A percentile compares a stretch with the other conserved stretches of the same genome.
Evolutionary conservation across 2,888 invertebrate species (phyloP).

Genomic region (Bellardia pandia): DNA sequence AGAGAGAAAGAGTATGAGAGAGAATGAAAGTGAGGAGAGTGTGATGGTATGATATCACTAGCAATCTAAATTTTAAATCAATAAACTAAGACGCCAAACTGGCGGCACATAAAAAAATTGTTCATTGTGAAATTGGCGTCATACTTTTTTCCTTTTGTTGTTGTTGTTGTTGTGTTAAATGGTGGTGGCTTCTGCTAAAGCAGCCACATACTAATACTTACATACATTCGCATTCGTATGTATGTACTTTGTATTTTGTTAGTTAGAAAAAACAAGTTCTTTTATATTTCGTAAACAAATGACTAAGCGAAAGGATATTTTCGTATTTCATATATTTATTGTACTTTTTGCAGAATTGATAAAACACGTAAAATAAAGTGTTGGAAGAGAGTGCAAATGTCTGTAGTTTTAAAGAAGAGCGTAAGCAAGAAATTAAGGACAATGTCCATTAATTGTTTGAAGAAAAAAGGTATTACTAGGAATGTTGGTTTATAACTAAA

Average conservation of each 20-base stretch:
- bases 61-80: constrained; percentile 72
- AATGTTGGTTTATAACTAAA: no score
- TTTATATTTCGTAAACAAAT: constrained; percentile 62
- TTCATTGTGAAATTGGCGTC: constrained; percentile 72
- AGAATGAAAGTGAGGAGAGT: not conserved
- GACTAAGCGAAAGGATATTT: constrained; percentile 70
- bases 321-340: constrained; percentile 23
- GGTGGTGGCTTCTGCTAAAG: constrained; percentile 46
- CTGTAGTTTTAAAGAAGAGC: not conserved
- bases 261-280: constrained; percentile 10
- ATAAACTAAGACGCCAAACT: constrained; percentile 71
- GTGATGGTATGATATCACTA: constrained; percentile 67
- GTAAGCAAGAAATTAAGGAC: constrained; percentile 21
- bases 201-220: not conserved
- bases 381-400: not conserved
- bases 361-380: not conserved
- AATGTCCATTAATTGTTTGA: constrained; percentile 25
- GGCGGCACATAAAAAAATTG: constrained; percentile 62
- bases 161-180: constrained; percentile 1
- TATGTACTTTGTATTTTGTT: not conserved
- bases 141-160: constrained; percentile 24
- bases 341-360: constrained; percentile 48
- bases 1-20: not conserved
- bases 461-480: no score
- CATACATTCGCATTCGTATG: not conserved